These are phyloP conservation scores for Bursaphelenchus mucronatus DNA, from an alignment of 1,140 invertebrate genomes.

Conservation along the genomic window DNA sequence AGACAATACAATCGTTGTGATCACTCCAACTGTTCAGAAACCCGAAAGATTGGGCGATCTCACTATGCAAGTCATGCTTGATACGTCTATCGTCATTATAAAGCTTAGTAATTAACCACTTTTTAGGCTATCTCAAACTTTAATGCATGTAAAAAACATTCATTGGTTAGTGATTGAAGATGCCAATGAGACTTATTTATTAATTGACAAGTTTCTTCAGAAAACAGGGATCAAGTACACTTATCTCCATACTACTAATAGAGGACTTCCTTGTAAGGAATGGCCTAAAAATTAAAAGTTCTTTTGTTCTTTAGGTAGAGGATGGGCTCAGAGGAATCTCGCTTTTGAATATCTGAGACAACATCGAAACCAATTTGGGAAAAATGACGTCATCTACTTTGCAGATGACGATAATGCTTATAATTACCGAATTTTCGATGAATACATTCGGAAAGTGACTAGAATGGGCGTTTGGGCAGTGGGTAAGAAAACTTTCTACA, in stretches of 20 bases:
- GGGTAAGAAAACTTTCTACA: constrained; percentile 60
- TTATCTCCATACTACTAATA: constrained; percentile 47
- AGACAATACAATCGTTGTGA: no score
- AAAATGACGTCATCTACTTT: constrained; percentile 57
- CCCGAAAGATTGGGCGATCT: background rate
- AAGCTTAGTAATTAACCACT: background rate
- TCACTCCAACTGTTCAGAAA: no score
- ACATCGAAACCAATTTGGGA: constrained; percentile 63
- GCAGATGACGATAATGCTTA: constrained; percentile 59
- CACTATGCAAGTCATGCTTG: background rate
- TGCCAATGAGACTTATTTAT: constrained; percentile 30
- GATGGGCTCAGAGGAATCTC: constrained; percentile 70
- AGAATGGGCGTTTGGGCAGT: constrained; percentile 95
- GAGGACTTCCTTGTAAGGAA: constrained; percentile 12
- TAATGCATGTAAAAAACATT: constrained; percentile 43
- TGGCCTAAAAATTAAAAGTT: background rate
- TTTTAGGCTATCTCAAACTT: constrained; percentile 45
- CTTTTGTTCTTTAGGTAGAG: constrained; percentile 4
- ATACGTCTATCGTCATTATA: background rate
- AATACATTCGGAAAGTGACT: constrained; percentile 75
- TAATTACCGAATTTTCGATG: constrained; percentile 55
- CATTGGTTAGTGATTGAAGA: constrained; percentile 50
- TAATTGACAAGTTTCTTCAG: constrained; percentile 39
- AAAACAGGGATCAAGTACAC: constrained; percentile 41
- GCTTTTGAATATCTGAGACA: constrained; percentile 79